Evolutionary conservation across 2,797 vertebrate genomes (phyloP), one percentile per base, ranked within the genome.

Genomic region (Oceanodroma leucorhoa): DNA sequence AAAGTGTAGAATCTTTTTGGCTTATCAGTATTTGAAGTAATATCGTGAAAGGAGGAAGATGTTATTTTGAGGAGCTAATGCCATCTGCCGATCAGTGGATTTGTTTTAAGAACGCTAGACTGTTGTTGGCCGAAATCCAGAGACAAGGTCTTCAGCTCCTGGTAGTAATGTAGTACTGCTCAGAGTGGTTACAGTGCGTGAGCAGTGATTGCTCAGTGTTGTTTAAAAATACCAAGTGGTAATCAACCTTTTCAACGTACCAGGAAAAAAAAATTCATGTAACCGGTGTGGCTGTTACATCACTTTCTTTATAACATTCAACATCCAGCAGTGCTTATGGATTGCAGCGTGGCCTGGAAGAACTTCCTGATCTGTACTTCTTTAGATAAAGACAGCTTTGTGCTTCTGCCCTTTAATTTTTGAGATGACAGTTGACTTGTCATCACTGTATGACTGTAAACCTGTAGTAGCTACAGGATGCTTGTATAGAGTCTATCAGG

Each of bases 31-130:
- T 60, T 48, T 58, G 69, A 36, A 83, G 78, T 6, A 27, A 26
- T 67, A 50, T 32, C 69, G 65, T 60, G 8, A 30, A 58, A 70
- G 82, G 12, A 80, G 43, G 79, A 40, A 65, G 75, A 34, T 77
- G 89, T 87, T 92, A 32, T 45, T 83, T 77, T 24, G 51, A 87
- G 89, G 61, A 90, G 73, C 54, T 87, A 58, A 89, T 92, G 89
- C 92, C 92, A 92, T 87, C 94, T 95, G 92, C 75, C 0, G n/a
- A 87, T 90, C 29, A 17, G 40, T 81, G 86, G 45, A 2, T 87
- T 76, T 34, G 67, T 54, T 89, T 79, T 57, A 58, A 69, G 65
- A 18, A 61, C 58, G 30, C 29, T 29, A 7, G 62, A 4, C 15
- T 76, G 48, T 11, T n/a, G 38, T 32, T 87, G 92, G 89, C 65